Percentiles rank a stretch among this genome's conserved stretches.
These are phyloP conservation scores for Lepidocolaptes lacrymiger DNA, from an alignment of 2,797 vertebrate species.

Conservation along the genomic window DNA sequence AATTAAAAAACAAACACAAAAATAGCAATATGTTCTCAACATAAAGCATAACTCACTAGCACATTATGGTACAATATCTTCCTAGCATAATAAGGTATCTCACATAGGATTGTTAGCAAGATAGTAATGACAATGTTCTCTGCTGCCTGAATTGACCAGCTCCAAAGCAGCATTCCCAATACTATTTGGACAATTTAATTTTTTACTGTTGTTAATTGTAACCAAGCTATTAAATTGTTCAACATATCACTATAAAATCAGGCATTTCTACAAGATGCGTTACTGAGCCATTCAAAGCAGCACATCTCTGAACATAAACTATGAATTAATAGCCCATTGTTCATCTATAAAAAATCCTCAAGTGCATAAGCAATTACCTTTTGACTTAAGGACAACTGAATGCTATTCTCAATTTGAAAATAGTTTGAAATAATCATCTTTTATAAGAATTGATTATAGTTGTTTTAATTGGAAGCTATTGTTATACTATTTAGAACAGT, in stretches of 20 bases:
- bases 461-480: constrained; percentile 32
- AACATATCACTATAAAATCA: background rate
- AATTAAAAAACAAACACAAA: background rate
- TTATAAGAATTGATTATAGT: constrained; percentile 10
- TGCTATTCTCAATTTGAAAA: constrained; percentile 24
- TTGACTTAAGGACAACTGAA: constrained; percentile 41
- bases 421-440: background rate
- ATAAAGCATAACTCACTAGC: background rate
- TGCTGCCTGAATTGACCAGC: background rate
- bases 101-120: background rate
- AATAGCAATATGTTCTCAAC: background rate
- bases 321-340: constrained; percentile 10
- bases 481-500: background rate
- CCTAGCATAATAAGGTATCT: background rate
- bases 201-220: background rate
- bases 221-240: background rate
- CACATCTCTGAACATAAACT: background rate
- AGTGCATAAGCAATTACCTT: constrained; percentile 31
- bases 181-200: background rate
- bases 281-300: background rate
- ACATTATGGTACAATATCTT: background rate
- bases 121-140: background rate
- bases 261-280: background rate
- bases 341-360: background rate
- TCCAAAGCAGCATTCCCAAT: background rate